Base-by-base conservation (phyloP, 2,888 invertebrate species). In the Tenthredo mesomela region DNA sequence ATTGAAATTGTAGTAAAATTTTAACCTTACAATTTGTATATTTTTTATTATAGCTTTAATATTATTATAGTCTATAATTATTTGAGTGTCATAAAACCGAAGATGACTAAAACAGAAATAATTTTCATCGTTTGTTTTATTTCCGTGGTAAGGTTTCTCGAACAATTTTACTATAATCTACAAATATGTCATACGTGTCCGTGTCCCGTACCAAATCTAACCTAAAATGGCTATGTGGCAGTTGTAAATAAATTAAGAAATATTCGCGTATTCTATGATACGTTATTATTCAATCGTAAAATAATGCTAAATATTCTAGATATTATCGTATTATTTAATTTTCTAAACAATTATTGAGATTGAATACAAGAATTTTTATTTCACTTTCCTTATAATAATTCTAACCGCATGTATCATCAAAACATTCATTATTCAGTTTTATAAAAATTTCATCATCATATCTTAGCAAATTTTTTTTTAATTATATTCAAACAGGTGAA, bases 401-500 rank as follows among this genome's bases (percentile, higher is more conserved):
- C 15, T n/a, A 54, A 54, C n/a, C n/a, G 6, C 54, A 43, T n/a
- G n/a, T 18, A n/a, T 50, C 50, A 50, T 15, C 15, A 0, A 4
- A 65, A 29, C 65, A n/a, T 18, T 6, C n/a, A 18, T 37, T 4
- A 2, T 37, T 18, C 12, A 5, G 6, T 37, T 37, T 37, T 9
- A 37, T 37, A n/a, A 33, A 15, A 50, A 50, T 50, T n/a, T n/a
- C n/a, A n/a, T 18, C 0, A 50, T 50, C 40, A n/a, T 40, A 2
- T n/a, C 40, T n/a, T n/a, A n/a, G n/a, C n/a, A n/a, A n/a, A n/a
- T n/a, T n/a, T n/a, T n/a, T n/a, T n/a, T n/a, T n/a, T n/a, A 29
- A 29, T 29, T 10, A 40, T 43, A 40, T 47, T 84, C 70, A 84
- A 85, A 90, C 85, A 90, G 90, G 80, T 89, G 71, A 85, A 85